Base-by-base conservation (phyloP, 2,888 invertebrate species). In the Nasonia oneida region DNA sequence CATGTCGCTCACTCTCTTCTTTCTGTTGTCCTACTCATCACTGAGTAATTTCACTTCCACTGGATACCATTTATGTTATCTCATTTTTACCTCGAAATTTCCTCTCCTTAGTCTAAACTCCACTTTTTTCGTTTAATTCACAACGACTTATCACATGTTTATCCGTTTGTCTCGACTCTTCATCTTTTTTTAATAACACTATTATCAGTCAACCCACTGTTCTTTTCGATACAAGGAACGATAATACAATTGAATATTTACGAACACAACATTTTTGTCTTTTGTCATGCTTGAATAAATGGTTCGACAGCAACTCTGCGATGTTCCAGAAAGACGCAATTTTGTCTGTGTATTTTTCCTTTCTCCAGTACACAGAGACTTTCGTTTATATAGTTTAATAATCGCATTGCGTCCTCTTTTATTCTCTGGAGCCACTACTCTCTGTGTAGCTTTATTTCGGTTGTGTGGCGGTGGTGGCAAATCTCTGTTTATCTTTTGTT, bases 391-490 rank as follows among this genome's bases (percentile, higher is more conserved):
- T 78, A 47, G 14, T 42, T 71, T 82, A 81, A 86, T 79, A 81
- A 86, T 79, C 79, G 83, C 83, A 73, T 80, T 18, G 50, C 83
- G 75, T 83, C 86, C 74, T 82, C 70, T n/a, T 57, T 42, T 8
- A 73, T 82, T 12, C 73, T 67, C 74, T 33, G 57, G 71, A 86
- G 83, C 23, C 53, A 12, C 61, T 64, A 71, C 64, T 64, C 67
- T 53, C 23, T 64, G 29, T 73, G 47, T 39, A 37, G 15, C 39
- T 74, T 81, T 33, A 79, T 75, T 42, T 70, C 75, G 37, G 90
- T 78, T 81, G 42, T 82, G 94, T 94, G 90, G 94, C 94, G 89
- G 94, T 94, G 88, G 94, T 94, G 91, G 94, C 94, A 89, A 94
- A 84, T 84, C 75, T 79, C 76, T 50, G 67, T 14, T 83, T 53